phyloP scores from a whole-genome alignment of 2,888 invertebrate species.

The Cheilosia pagana region DNA sequence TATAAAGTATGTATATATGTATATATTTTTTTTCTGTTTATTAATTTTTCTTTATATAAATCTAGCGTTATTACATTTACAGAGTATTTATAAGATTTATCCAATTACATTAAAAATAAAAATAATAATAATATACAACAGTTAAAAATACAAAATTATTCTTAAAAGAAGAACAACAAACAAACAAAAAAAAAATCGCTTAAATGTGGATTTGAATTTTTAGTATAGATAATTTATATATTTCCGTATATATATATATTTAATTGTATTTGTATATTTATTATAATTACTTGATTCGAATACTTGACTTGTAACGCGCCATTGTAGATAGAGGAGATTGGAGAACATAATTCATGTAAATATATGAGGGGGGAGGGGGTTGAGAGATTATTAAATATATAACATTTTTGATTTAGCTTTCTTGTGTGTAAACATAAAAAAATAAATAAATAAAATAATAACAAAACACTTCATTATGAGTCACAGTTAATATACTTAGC shows the following conservation, averaged over 20 bases:
- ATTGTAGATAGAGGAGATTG: constrained; percentile 24
- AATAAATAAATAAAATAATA: constrained; percentile 75
- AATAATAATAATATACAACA: constrained; percentile 67
- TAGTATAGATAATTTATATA: constrained; percentile 62
- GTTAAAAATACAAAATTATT: constrained; percentile 62
- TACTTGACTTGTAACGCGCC: constrained; percentile 38
- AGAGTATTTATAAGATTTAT: constrained; percentile 67
- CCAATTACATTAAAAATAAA: constrained; percentile 66
- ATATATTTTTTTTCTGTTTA: constrained; percentile 37
- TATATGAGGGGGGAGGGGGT: constrained; percentile 24
- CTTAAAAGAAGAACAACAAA: constrained; percentile 56
- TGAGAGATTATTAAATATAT: constrained; percentile 54
- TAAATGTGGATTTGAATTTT: constrained; percentile 52
- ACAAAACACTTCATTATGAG: constrained; percentile 73
- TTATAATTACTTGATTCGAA: constrained; percentile 74
- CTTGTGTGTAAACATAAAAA: constrained; percentile 58
- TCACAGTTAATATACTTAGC: constrained; percentile 74
- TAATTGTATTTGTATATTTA: constrained; percentile 49
- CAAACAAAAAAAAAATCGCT: not conserved
- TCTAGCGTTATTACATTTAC: constrained; percentile 71
- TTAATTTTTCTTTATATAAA: constrained; percentile 57
- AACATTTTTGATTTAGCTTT: constrained; percentile 56
- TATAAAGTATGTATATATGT: constrained; percentile 44
- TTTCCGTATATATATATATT: constrained; percentile 48
- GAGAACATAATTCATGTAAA: constrained; percentile 55